These are phyloP conservation scores for Opisthograptis luteolata DNA, from an alignment of 2,888 invertebrate species.

Conservation along the genomic window DNA sequence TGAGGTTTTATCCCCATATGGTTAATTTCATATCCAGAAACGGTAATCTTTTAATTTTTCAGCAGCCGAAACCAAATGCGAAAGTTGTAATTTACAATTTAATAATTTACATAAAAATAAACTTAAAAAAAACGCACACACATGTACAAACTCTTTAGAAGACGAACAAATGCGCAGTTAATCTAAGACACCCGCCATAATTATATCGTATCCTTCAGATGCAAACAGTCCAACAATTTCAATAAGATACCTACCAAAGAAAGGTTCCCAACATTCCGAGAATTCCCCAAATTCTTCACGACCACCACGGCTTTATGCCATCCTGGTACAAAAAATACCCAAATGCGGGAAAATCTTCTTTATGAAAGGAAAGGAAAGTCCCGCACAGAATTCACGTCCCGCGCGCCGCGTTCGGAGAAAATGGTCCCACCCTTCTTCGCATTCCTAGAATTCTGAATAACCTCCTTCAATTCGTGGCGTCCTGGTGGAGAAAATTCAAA, in stretches of 20 bases:
- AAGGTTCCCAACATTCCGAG: slow-evolving; percentile 38
- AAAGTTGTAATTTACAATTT: too few relatives aligned
- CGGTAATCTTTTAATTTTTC: too few relatives aligned
- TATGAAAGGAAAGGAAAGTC: slow-evolving; percentile 58
- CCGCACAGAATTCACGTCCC: slow-evolving; percentile 35
- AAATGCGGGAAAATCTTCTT: slow-evolving; percentile 82
- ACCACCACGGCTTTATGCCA: slow-evolving; percentile 49
- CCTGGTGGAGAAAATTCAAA: slow-evolving; percentile 80
- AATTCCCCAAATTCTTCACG: slow-evolving; percentile 52
- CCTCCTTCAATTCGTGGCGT: slow-evolving; percentile 52
- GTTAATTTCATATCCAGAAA: too few relatives aligned
- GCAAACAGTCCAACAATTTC: background rate
- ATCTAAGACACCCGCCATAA: too few relatives aligned
- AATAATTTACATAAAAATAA: too few relatives aligned
- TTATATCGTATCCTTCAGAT: too few relatives aligned
- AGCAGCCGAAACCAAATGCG: too few relatives aligned
- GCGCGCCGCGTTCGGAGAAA: too few relatives aligned
- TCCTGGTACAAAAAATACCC: slow-evolving; percentile 78
- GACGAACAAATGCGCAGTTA: background rate
- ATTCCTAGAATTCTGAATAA: slow-evolving; percentile 67
- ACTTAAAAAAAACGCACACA: too few relatives aligned
- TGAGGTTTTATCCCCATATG: too few relatives aligned
- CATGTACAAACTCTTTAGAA: background rate
- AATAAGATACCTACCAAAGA: slow-evolving; percentile 4
- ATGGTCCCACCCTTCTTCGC: slow-evolving; percentile 44